Evolutionary conservation across 2,888 invertebrate species (phyloP).

Genomic region (Drosophila paranaensis): DNA sequence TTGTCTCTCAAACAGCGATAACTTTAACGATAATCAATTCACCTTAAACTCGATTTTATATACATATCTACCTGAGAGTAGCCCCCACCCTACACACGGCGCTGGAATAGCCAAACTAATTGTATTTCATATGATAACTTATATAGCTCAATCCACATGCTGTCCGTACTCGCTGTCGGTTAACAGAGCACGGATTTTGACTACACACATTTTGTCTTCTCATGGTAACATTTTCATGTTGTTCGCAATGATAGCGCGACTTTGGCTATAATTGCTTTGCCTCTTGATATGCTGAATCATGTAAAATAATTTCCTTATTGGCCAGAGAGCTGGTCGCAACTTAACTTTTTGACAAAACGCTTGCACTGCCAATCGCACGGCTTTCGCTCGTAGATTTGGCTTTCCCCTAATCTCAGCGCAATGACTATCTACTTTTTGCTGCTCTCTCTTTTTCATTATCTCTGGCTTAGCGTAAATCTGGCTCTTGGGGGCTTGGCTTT

Average conservation of each 20-base stretch:
- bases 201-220: slow-evolving; percentile 29
- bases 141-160: slow-evolving; percentile 21
- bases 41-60: not conserved
- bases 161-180: not conserved
- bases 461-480: slow-evolving; percentile 59
- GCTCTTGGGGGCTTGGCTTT: slow-evolving; percentile 53
- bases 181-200: not conserved
- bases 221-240: slow-evolving; percentile 29
- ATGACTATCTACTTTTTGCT: slow-evolving; percentile 51
- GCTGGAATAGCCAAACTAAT: slow-evolving; percentile 10
- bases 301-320: slow-evolving; percentile 74
- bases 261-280: slow-evolving; percentile 71
- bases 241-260: slow-evolving; percentile 59
- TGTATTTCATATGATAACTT: slow-evolving; percentile 13
- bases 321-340: slow-evolving; percentile 43
- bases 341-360: slow-evolving; percentile 74
- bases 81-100: too few relatives aligned
- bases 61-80: too few relatives aligned
- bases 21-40: slow-evolving; percentile 1
- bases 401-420: slow-evolving; percentile 8
- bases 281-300: slow-evolving; percentile 69
- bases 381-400: slow-evolving; percentile 17
- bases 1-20: not conserved
- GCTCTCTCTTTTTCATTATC: slow-evolving; percentile 59
- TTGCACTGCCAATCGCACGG: slow-evolving; percentile 26